Evolutionary conservation across 2,113 vertebrate species (phyloP), one percentile per base, ranked within the genome.

Genomic region (Calypte anna): DNA sequence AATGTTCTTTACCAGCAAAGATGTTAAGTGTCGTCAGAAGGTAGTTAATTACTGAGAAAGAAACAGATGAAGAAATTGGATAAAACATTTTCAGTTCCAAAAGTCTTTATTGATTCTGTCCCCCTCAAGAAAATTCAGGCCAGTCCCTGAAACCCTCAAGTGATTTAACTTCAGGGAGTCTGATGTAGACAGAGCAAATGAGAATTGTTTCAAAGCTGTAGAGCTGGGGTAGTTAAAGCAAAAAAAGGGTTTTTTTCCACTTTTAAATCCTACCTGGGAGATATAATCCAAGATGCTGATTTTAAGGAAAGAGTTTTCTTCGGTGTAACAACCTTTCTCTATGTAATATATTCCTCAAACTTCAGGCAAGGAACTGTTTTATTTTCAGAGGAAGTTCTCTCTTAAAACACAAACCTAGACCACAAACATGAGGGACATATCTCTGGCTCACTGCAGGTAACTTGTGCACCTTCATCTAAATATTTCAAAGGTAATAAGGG

Each of bases 101-200:
- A 96, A 95, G 93, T 96, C 90, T 89, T 85, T 94, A 96, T 94
- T 97, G 95, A 96, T 96, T 97, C 85, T 91, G 87, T 95, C 92
- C 91, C 89, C 61, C 82, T 90, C 75, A 95, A 94, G 92, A 96
- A 93, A 86, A 95, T 90, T 96, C 75, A 92, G 90, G 82, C 88
- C 74, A 94, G 30, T 94, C 90, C 92, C 90, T 93, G 90, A 90
- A 96, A 90, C 78, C 50, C 88, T 91, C 78, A 80, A 94, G 91
- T 94, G 96, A 96, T 95, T 96, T 95, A 82, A 90, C 61, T 75
- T 91, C 87, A 75, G 73, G 87, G 81, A 85, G 86, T 95, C 66
- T 90, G 67, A 43, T 90, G 88, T 76, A 91, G 94, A 90, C 88
- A 82, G 70, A 96, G 85, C 61, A 95, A 96, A 96, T 90, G 90